Evolutionary conservation across 1,140 invertebrate genomes (phyloP).

Genomic region (Pseudoatta argentina): DNA sequence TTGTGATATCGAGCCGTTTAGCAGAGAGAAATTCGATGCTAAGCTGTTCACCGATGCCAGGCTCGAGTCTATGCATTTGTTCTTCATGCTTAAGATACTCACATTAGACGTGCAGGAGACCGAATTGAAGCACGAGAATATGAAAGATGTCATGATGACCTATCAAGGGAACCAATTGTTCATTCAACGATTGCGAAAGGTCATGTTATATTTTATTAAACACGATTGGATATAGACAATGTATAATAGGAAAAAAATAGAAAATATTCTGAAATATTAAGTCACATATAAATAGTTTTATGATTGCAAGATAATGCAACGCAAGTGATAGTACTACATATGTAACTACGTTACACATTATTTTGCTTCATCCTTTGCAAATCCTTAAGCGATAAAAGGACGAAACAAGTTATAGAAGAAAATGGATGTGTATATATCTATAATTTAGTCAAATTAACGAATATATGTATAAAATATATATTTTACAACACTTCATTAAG

Average conservation of each 20-base stretch:
- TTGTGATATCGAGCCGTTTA: slow-evolving; percentile 73
- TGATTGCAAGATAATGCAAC: background rate
- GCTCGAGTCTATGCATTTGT: slow-evolving; percentile 78
- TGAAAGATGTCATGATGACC: background rate
- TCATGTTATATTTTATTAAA: slow-evolving; percentile 59
- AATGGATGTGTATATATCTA: background rate
- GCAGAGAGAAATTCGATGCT: slow-evolving; percentile 70
- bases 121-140: slow-evolving; percentile 44
- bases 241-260: background rate
- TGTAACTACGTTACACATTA: background rate
- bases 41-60: slow-evolving; percentile 70
- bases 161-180: slow-evolving; percentile 55
- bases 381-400: background rate
- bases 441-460: background rate
- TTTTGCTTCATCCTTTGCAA: background rate
- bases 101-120: slow-evolving; percentile 72
- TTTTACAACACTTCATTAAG: background rate
- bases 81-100: slow-evolving; percentile 80
- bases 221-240: slow-evolving; percentile 66
- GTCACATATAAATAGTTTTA: background rate
- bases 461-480: slow-evolving; percentile 25
- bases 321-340: background rate
- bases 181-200: slow-evolving; percentile 49
- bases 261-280: background rate
- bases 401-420: background rate